Percentiles rank a stretch among this genome's conserved stretches.
Evolutionary conservation across 2,113 vertebrate species (phyloP).

Genomic region (Cebus imitator): DNA sequence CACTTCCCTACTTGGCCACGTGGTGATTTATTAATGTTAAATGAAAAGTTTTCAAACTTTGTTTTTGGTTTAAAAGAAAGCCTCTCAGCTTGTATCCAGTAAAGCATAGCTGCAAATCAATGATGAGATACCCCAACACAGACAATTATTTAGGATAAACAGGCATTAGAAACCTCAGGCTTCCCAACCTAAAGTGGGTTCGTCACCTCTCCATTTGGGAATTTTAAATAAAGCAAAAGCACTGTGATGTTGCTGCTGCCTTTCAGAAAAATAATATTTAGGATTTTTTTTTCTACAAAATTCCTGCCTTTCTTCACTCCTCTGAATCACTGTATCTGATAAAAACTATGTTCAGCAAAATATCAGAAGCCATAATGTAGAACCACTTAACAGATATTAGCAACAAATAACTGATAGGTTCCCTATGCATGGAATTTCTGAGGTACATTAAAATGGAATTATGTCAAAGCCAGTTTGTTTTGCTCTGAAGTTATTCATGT

Average conservation of each 20-base stretch:
- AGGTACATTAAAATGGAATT: not conserved
- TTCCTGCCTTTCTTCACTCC: not conserved
- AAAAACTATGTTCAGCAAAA: not conserved
- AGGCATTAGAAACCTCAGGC: not conserved
- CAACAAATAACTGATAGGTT: not conserved
- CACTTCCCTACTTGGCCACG: not conserved
- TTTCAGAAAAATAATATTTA: not conserved
- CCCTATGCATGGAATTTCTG: not conserved
- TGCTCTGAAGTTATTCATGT: not conserved
- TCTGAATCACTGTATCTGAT: not conserved
- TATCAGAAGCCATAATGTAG: not conserved
- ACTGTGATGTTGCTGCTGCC: not conserved
- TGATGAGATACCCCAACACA: not conserved
- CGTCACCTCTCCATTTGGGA: not conserved
- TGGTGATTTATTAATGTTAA: not conserved
- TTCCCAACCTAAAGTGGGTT: not conserved
- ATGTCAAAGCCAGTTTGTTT: constrained; percentile 18
- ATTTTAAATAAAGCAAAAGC: constrained; percentile 16
- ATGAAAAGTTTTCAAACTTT: not conserved
- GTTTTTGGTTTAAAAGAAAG: not conserved
- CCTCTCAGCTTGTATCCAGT: not conserved
- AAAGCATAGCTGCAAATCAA: not conserved
- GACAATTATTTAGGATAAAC: not conserved
- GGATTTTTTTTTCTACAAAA: not conserved
- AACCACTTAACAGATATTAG: not conserved